A percentile compares a stretch with the other conserved stretches of the same genome.
Conservation (phyloP, 2,888 invertebrate species). For the Stegophylla sp. region DNA sequence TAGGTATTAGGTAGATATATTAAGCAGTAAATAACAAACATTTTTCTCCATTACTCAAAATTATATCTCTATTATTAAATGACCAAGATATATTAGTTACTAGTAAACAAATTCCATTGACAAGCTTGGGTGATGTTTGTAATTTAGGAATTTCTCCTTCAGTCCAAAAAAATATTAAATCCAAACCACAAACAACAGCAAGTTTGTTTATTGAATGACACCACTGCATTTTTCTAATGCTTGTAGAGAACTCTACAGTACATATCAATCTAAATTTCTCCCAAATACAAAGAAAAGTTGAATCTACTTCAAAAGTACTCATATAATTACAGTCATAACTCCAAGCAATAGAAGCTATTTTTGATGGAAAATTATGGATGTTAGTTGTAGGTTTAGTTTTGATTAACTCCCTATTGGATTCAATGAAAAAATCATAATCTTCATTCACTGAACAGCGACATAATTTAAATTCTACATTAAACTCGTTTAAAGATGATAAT, state of each 20-base stretch:
- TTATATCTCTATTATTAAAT: conserved; percentile 45
- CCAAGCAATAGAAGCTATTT: conserved; percentile 43
- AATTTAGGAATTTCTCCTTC: conserved; percentile 26
- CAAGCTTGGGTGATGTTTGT: conserved; percentile 26
- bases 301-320: conserved; percentile 35
- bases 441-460: neutral
- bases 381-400: conserved; percentile 10
- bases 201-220: conserved; percentile 33
- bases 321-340: conserved; percentile 35
- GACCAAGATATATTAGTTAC: conserved; percentile 40
- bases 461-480: conserved; percentile 36
- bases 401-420: conserved; percentile 17
- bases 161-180: conserved; percentile 49
- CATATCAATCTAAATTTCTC: conserved; percentile 39
- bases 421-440: conserved; percentile 31
- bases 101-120: conserved; percentile 23
- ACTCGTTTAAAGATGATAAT: conserved; percentile 22
- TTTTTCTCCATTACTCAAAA: conserved; percentile 50
- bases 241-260: conserved; percentile 17
- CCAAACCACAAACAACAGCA: conserved; percentile 27
- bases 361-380: neutral
- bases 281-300: conserved; percentile 43
- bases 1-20: no score
- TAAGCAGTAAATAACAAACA: conserved; percentile 34
- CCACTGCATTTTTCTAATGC: conserved; percentile 35